Conservation (phyloP, 2,797 vertebrate species). For the Mormyrus proboscirostris region DNA sequence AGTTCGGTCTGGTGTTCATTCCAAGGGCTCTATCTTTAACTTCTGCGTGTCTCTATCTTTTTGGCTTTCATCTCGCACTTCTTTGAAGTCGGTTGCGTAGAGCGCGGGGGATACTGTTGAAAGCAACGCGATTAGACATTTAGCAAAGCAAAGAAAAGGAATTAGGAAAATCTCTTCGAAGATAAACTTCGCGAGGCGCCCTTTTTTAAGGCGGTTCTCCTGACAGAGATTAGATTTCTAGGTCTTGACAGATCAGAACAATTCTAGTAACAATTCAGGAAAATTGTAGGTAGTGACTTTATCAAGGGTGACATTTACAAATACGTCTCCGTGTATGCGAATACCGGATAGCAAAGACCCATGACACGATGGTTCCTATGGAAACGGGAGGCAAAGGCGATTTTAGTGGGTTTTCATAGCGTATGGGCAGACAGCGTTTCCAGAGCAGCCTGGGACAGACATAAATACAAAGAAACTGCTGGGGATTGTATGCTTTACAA, state of each 20-base stretch:
- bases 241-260: constrained; percentile 2
- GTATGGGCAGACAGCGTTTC: not conserved
- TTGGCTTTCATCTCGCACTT: not conserved
- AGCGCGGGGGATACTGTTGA: not conserved
- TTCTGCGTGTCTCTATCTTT: not conserved
- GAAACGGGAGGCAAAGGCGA: not conserved
- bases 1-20: not conserved
- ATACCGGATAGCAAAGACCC: not conserved
- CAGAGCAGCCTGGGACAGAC: not conserved
- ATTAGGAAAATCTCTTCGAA: not conserved
- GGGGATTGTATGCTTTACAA: not conserved
- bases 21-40: not conserved
- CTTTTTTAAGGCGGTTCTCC: not conserved
- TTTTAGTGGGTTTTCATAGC: not conserved
- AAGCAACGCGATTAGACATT: not conserved
- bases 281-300: not conserved
- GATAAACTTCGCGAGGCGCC: not conserved
- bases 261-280: not conserved
- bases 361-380: not conserved
- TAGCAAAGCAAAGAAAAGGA: not conserved
- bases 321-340: not conserved
- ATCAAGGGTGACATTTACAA: not conserved
- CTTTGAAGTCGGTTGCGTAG: not conserved
- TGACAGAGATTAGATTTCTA: not conserved
- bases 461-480: not conserved